Evolutionary conservation across 2,797 vertebrate species (phyloP).

Genomic region (Paedocypris micromegethes): DNA sequence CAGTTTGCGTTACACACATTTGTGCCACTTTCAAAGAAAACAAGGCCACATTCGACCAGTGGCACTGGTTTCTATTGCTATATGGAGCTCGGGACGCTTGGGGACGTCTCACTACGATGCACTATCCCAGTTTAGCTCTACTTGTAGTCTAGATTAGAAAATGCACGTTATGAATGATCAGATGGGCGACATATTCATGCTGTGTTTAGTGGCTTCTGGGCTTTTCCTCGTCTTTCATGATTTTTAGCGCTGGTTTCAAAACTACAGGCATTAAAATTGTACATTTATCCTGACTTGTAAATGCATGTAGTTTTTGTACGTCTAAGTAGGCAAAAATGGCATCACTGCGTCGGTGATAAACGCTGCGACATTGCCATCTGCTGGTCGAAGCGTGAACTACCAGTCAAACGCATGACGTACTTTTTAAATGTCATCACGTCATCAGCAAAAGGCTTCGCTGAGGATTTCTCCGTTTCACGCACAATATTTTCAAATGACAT

Average conservation of each 20-base stretch:
- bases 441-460: neutral
- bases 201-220: slow-evolving; percentile 23
- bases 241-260: slow-evolving; percentile 26
- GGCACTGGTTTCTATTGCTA: slow-evolving; percentile 10
- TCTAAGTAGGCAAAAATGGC: neutral
- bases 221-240: slow-evolving; percentile 18
- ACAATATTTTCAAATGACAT: too few relatives aligned
- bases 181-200: slow-evolving; percentile 5
- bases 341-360: slow-evolving; percentile 13
- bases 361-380: slow-evolving; percentile 51
- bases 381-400: slow-evolving; percentile 7
- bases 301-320: too few relatives aligned
- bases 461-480: too few relatives aligned
- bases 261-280: slow-evolving; percentile 19
- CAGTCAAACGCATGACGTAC: neutral
- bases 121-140: slow-evolving; percentile 28
- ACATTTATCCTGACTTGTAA: slow-evolving; percentile 33
- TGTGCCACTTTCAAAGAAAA: slow-evolving; percentile 26
- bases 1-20: slow-evolving; percentile 8
- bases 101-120: slow-evolving; percentile 14
- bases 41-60: slow-evolving; percentile 3
- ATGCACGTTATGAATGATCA: slow-evolving; percentile 8
- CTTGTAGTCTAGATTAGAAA: slow-evolving; percentile 18
- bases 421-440: neutral
- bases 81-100: slow-evolving; percentile 22